Evolutionary conservation across 2,888 invertebrate species (phyloP), one percentile per base, ranked within the genome.

Genomic region (Acleris literana): DNA sequence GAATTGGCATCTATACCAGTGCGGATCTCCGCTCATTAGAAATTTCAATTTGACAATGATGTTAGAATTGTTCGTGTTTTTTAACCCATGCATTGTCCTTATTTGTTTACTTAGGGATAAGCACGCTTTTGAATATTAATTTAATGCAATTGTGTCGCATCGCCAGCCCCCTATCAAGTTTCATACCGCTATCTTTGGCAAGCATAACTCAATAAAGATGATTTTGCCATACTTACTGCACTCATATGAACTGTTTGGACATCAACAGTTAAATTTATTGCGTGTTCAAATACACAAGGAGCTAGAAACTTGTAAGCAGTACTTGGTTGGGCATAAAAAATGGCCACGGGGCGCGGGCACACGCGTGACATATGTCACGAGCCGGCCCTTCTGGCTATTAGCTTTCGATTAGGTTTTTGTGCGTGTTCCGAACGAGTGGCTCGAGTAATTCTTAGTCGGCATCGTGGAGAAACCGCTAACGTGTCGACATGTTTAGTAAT

Each of bases 351-450:
- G 70, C 43, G 75, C 64, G 59, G 77, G 77, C 83, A 82, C 83
- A 82, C 81, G 84, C 82, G 73, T 73, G 78, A 78, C 88, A 88
- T 83, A 86, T 87, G 88, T 80, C 83, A 77, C 79, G 64, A 68
- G 68, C 49, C 49, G 68, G 70, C 73, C 74, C 71, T 73, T 76
- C 65, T 66, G 46, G 67, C 70, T 72, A 74, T 74, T 70, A 74
- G 71, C 69, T 68, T 70, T 69, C 71, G 71, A 75, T 76, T 75
- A 71, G 64, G 68, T 70, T 76, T 75, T 76, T 76, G 73, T 69
- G 63, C 57, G 56, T 48, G 64, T 74, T 73, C 68, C 71, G 62
- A 64, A 13, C 64, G 64, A 71, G 58, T 57, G 57, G 54, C 55
- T 53, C 39, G 53, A 52, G 54, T 72, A 71, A 74, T 71, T 68